Evolutionary conservation across 1,140 invertebrate genomes (phyloP).

Genomic region (Sarcophaga bullata): DNA sequence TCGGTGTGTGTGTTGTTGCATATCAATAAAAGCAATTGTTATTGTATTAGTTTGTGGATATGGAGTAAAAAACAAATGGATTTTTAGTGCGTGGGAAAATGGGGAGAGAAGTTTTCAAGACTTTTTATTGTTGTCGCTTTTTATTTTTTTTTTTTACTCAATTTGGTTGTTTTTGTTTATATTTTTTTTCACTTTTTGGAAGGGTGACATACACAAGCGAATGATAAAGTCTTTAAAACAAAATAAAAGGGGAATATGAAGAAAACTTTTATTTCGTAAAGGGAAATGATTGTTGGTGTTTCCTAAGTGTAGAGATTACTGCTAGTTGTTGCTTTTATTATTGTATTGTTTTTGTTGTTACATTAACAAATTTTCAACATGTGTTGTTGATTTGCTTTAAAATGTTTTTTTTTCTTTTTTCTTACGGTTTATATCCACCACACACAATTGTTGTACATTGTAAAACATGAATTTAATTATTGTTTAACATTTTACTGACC

Average conservation of each 20-base stretch:
- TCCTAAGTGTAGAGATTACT: neutral
- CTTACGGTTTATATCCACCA: constrained; percentile 1
- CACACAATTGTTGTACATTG: neutral
- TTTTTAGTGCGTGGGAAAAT: constrained; percentile 37
- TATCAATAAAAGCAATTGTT: neutral
- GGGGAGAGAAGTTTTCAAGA: constrained; percentile 24
- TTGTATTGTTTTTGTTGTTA: constrained; percentile 12
- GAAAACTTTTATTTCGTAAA: no score
- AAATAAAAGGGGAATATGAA: neutral
- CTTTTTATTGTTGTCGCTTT: neutral
- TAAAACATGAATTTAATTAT: constrained; percentile 12
- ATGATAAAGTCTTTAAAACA: constrained; percentile 7
- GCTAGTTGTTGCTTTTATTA: neutral
- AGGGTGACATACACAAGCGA: neutral
- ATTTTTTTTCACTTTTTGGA: no score
- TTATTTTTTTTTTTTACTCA: neutral
- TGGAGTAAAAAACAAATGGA: constrained; percentile 12
- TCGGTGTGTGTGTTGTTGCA: neutral
- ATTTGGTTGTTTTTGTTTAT: neutral
- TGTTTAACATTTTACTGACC: neutral
- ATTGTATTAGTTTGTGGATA: neutral
- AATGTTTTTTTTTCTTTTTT: neutral
- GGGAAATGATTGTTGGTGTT: no score
- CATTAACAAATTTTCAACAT: constrained; percentile 34
- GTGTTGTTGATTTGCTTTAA: constrained; percentile 30